Evolutionary conservation across 2,888 invertebrate species (phyloP).

Genomic region (Synanthedon andrenaeformis): DNA sequence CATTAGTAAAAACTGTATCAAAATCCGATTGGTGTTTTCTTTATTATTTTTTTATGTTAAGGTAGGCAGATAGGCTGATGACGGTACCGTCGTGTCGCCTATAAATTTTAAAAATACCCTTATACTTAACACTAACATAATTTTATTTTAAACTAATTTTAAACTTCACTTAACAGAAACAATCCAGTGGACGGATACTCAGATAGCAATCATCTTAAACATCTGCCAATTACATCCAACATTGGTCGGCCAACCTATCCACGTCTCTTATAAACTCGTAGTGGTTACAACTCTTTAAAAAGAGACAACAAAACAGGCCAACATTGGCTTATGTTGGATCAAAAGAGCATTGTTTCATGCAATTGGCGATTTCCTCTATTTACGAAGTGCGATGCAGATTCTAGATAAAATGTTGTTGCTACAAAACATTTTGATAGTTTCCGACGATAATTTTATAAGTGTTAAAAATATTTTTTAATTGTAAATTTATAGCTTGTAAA

Average conservation of each 20-base stretch:
- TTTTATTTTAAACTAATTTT: not conserved
- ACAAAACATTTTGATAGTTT: constrained; percentile 58
- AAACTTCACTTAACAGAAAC: constrained; percentile 1
- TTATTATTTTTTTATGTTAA: too few species aligned
- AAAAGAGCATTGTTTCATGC: constrained; percentile 37
- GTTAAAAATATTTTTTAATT: not conserved
- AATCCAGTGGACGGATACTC: constrained; percentile 13
- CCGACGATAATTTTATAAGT: constrained; percentile 11
- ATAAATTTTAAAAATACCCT: not conserved
- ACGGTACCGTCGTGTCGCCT: too few species aligned
- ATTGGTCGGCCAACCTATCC: constrained; percentile 2
- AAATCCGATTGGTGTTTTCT: too few species aligned
- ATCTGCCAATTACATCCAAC: constrained; percentile 2
- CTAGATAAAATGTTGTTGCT: constrained; percentile 39
- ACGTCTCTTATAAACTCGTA: constrained; percentile 1
- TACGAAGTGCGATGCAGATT: constrained; percentile 41
- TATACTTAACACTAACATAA: not conserved
- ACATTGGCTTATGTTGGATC: constrained; percentile 4
- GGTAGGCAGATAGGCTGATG: too few species aligned
- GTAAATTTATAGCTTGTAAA: too few species aligned
- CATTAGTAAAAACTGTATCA: too few species aligned
- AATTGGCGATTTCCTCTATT: constrained; percentile 64
- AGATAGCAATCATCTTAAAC: constrained; percentile 20
- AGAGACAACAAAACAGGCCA: constrained; percentile 8
- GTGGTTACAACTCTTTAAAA: not conserved